Evolutionary conservation across 2,797 vertebrate genomes (phyloP).

Genomic region (Clarias platycephalus): DNA sequence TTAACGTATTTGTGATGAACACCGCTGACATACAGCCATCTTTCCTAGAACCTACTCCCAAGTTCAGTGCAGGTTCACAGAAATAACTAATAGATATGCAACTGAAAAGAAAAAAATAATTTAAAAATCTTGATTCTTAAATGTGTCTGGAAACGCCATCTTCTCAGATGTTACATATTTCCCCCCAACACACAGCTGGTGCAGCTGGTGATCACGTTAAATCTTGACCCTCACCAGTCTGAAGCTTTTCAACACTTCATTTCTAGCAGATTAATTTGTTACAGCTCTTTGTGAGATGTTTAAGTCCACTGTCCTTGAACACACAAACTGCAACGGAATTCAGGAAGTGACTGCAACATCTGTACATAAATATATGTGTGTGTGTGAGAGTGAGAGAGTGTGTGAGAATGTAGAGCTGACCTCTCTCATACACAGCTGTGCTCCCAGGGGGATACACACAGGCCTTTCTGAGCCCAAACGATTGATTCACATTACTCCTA

Average conservation of each 20-base stretch:
- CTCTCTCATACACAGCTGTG: constrained; percentile 44
- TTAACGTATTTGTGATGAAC: not conserved
- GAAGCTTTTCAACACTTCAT: constrained; percentile 14
- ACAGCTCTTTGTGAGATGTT: constrained; percentile 10
- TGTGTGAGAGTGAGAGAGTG: not conserved
- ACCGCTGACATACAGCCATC: not conserved
- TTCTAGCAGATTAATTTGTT: constrained; percentile 1
- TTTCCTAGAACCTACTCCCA: not conserved
- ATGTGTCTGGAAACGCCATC: not conserved
- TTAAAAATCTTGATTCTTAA: not conserved
- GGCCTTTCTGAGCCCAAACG: constrained; percentile 7
- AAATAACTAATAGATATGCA: not conserved
- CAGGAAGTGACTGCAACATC: constrained; percentile 2
- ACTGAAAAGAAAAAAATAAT: not conserved
- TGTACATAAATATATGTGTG: not conserved
- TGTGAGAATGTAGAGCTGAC: constrained; percentile 20
- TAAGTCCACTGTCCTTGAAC: not conserved
- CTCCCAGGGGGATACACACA: constrained; percentile 12
- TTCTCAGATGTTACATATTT: not conserved
- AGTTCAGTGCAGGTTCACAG: not conserved
- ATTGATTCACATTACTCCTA: constrained; percentile 1
- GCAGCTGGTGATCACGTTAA: not conserved
- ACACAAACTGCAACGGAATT: not conserved
- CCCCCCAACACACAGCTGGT: not conserved
- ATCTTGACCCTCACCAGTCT: not conserved